These are phyloP conservation scores for Peromyscus attwateri DNA, from an alignment of 2,797 vertebrate genomes.

Conservation along the genomic window DNA sequence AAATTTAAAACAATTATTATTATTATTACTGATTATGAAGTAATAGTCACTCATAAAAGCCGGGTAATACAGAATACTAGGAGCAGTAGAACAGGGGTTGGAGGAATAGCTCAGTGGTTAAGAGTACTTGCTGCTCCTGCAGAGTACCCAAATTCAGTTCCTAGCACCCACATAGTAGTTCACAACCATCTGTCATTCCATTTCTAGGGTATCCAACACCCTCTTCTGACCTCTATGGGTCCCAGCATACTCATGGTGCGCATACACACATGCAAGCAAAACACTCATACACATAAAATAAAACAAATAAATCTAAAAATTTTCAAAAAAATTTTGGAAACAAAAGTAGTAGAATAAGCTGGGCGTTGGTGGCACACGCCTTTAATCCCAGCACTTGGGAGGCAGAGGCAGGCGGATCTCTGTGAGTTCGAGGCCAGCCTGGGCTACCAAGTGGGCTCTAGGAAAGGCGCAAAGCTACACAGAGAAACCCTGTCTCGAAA, in stretches of 20 bases:
- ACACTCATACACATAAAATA: not conserved
- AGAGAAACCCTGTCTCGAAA: no score
- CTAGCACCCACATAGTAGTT: not conserved
- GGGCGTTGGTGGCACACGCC: no score
- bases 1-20: conserved; percentile 47
- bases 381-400: not conserved
- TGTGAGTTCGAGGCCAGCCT: no score
- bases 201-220: not conserved
- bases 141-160: not conserved
- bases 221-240: not conserved
- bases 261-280: not conserved
- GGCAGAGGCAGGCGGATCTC: no score
- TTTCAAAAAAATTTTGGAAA: not conserved
- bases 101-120: not conserved
- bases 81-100: not conserved
- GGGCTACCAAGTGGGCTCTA: no score
- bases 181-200: not conserved
- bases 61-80: conserved; percentile 18
- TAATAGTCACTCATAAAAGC: conserved; percentile 50
- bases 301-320: not conserved
- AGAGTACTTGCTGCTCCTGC: not conserved
- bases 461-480: no score
- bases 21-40: not conserved
- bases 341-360: not conserved
- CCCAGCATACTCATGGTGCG: no score